Base-by-base conservation (phyloP, 2,888 invertebrate species). In the Chelonus formosanus region DNA sequence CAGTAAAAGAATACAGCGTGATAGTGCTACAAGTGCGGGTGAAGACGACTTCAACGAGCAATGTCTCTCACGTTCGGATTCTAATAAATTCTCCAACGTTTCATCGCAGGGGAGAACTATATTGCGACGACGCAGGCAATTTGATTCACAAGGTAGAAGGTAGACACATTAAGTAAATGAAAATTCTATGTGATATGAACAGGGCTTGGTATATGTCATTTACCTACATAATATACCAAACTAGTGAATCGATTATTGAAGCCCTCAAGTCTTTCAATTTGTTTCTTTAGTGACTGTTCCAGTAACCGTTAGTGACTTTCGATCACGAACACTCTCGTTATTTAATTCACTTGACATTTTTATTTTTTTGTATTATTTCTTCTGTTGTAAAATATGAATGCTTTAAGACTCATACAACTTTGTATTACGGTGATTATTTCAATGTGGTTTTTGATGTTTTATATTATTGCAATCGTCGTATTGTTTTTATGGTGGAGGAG, bases 1-100 rank as follows among this genome's bases (percentile, higher is more conserved):
- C 6, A 40, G 80, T 63, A 82, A 83, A 68, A 74, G 81, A 43
- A 73, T 82, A 63, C 83, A 84, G 68, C 80, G 83, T 7, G 84
- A 84, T 71, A 84, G 84, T 64, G 83, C 83, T 6, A 84, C 83
- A 3, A 84, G 83, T 67, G 83, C 83, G 3, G 84, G 83, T 0
- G 84, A 84, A 65, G 84, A 83, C 54, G 83, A 84, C 43, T 77
- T 79, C 3, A 79, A 78, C 64, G 76, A 80, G 34, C 78, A 80
- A 40, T 75, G 76, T 54, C 77, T 78, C 52, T 69, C 69, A 0
- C 73, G 78, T 6, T 34, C 52, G 0, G 76, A 76, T 55, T 65
- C 69, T 5, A 67, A 69, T 4, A 74, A 81, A 71, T 65, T 73
- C 4, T 76, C 75, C 7, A 76, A 76, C 3, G 72, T 76, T 10